Evolutionary conservation across 2,888 invertebrate genomes (phyloP).

Genomic region (Laspeyria flexula): DNA sequence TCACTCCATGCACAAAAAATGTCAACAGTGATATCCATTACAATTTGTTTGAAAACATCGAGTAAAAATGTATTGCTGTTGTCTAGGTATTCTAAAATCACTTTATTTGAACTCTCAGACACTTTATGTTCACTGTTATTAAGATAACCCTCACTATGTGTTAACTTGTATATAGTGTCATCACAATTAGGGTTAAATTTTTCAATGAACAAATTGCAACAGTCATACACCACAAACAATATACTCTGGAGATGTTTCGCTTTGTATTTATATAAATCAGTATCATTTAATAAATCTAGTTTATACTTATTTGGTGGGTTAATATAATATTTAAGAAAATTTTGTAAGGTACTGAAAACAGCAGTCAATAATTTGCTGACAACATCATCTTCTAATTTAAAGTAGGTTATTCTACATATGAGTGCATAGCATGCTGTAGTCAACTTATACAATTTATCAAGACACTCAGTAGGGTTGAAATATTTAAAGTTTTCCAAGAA

Average conservation of each 20-base stretch:
- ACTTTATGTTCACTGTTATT: constrained; percentile 46
- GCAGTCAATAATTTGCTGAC: constrained; percentile 39
- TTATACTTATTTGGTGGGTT: constrained; percentile 65
- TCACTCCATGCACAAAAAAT: constrained; percentile 81
- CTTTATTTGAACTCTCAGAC: constrained; percentile 51
- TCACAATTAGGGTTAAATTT: constrained; percentile 47
- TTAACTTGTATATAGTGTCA: constrained; percentile 59
- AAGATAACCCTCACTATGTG: constrained; percentile 55
- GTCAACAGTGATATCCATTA: constrained; percentile 75
- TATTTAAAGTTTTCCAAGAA: constrained; percentile 70
- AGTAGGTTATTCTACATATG: constrained; percentile 65
- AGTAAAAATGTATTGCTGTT: constrained; percentile 61
- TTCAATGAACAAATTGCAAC: constrained; percentile 56
- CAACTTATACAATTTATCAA: constrained; percentile 58
- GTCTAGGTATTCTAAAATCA: constrained; percentile 57
- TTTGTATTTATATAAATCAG: constrained; percentile 64
- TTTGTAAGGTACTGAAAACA: constrained; percentile 40
- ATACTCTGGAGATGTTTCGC: constrained; percentile 61
- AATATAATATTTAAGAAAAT: constrained; percentile 65
- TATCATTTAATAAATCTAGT: constrained; percentile 56
- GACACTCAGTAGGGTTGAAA: constrained; percentile 60
- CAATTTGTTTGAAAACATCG: constrained; percentile 64
- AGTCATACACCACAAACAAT: constrained; percentile 54
- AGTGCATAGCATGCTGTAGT: constrained; percentile 62
- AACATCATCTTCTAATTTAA: constrained; percentile 48